Evolutionary conservation across 2,888 invertebrate species (phyloP).

Genomic region (Epiperipatus broadwayi): DNA sequence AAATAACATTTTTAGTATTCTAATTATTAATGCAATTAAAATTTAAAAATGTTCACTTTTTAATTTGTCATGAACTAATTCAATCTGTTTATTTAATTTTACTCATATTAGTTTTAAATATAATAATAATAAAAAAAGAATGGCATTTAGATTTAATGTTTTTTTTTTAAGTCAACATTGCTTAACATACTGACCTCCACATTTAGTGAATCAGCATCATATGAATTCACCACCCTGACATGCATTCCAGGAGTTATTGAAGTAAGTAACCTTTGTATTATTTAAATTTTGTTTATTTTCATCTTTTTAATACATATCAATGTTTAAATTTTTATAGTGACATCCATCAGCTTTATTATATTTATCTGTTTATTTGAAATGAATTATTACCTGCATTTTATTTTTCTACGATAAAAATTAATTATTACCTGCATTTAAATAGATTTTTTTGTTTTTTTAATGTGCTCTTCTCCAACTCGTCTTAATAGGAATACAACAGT

Average conservation of each 20-base stretch:
- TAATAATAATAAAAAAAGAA: constrained; percentile 4
- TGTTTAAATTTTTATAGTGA: constrained; percentile 6
- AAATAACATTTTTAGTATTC: too few relatives aligned
- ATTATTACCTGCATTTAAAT: too few relatives aligned
- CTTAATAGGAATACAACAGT: too few relatives aligned
- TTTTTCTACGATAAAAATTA: too few relatives aligned
- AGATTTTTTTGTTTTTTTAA: too few relatives aligned
- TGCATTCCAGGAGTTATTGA: constrained; percentile 98
- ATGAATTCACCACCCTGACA: constrained; percentile 96
- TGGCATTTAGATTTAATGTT: not conserved
- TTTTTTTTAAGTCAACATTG: constrained; percentile 57
- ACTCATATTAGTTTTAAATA: constrained; percentile 5
- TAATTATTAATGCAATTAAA: too few relatives aligned
- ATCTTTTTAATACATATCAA: not conserved
- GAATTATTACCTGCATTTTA: too few relatives aligned
- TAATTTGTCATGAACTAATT: too few relatives aligned
- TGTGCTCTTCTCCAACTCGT: too few relatives aligned
- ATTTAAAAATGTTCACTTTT: too few relatives aligned
- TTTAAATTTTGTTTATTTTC: not conserved
- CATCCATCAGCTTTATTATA: not conserved
- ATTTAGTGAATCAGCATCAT: constrained; percentile 86
- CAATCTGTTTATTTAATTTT: constrained; percentile 8
- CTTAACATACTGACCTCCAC: constrained; percentile 86
- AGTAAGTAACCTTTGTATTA: constrained; percentile 20
- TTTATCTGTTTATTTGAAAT: too few relatives aligned